Evolutionary conservation across 2,888 invertebrate species (phyloP), one percentile per base, ranked within the genome.

Genomic region (Limnephilus rhombicus): DNA sequence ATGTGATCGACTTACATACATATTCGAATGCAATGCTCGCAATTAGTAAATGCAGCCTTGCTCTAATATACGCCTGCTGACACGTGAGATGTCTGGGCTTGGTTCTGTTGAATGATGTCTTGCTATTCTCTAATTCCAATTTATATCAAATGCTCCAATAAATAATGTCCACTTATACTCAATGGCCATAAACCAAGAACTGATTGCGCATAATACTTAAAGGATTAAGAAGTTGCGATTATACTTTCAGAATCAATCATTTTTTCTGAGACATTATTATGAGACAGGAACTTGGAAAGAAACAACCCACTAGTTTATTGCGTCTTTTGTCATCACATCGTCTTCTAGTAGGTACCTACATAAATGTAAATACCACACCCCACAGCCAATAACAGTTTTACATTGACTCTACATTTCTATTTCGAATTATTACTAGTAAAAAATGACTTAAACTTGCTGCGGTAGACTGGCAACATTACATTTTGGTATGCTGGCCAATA

Each of bases 81-180:
- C 18, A 18, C 53, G 18, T 53, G n/a, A 68, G 68, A 68, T 68
- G 68, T 68, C 68, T 68, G 68, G 24, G 68, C 24, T 68, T 68
- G 68, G 68, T 68, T 68, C 68, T 24, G 9, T n/a, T 68, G 9
- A 18, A 53, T 31, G 37, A 68, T 49, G 68, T 34, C 29, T 88
- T 53, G 68, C 34, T 24, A 41, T 88, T 80, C 89, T 80, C 41
- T 12, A 34, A 68, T 37, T 90, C 81, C 90, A 82, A 53, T 34
- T n/a, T 24, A 45, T 31, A 94, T 94, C 0, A 95, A 92, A 18
- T 95, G 95, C 0, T 95, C 95, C 18, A 95, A 95, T 2, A 95
- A 95, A 7, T 95, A 95, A 5, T 95, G 95, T 12, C 95, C 95
- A 68, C 68, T 68, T 0, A 9, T n/a, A 9, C 68, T 68, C 24